Conservation (phyloP, 2,888 invertebrate genomes). For the Matsumyia berberina region DNA sequence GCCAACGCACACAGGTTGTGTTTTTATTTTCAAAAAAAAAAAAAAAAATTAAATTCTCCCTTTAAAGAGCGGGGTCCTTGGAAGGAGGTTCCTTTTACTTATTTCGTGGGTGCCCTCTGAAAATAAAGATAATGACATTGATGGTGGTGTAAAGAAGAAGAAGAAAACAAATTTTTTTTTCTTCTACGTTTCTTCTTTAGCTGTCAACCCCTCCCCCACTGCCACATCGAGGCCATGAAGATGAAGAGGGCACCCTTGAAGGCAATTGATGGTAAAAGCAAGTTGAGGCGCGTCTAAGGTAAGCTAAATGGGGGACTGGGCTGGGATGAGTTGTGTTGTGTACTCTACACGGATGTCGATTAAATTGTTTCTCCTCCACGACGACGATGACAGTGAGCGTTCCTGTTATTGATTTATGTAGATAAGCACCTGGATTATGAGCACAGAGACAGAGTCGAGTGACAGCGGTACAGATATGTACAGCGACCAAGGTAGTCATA, state of each 20-base stretch:
- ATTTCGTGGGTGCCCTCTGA: slow-evolving; percentile 64
- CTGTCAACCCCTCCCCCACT: slow-evolving; percentile 43
- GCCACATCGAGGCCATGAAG: slow-evolving; percentile 16
- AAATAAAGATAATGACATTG: slow-evolving; percentile 75
- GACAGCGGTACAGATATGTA: slow-evolving; percentile 49
- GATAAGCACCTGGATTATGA: slow-evolving; percentile 80
- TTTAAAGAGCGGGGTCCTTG: slow-evolving; percentile 14
- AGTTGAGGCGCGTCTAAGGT: slow-evolving; percentile 61
- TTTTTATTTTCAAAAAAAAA: slow-evolving; percentile 45
- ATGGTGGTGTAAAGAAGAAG: slow-evolving; percentile 68
- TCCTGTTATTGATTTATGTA: slow-evolving; percentile 82
- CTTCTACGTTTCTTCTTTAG: slow-evolving; percentile 16
- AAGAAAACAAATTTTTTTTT: slow-evolving; percentile 42
- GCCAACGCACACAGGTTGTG: slow-evolving; percentile 46
- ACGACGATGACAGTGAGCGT: slow-evolving; percentile 72
- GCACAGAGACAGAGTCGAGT: slow-evolving; percentile 59
- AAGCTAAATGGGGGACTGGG: slow-evolving; percentile 23
- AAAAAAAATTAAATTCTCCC: slow-evolving; percentile 3
- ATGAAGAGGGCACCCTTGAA: slow-evolving; percentile 64
- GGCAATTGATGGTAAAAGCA: slow-evolving; percentile 75
- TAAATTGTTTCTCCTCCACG: slow-evolving; percentile 74
- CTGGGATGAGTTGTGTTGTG: slow-evolving; percentile 57
- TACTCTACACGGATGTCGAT: slow-evolving; percentile 74
- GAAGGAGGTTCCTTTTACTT: slow-evolving; percentile 41
- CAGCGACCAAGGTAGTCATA: slow-evolving; percentile 2